Base-by-base conservation (phyloP, 2,888 invertebrate species). In the Caenorhabditis angaria region DNA sequence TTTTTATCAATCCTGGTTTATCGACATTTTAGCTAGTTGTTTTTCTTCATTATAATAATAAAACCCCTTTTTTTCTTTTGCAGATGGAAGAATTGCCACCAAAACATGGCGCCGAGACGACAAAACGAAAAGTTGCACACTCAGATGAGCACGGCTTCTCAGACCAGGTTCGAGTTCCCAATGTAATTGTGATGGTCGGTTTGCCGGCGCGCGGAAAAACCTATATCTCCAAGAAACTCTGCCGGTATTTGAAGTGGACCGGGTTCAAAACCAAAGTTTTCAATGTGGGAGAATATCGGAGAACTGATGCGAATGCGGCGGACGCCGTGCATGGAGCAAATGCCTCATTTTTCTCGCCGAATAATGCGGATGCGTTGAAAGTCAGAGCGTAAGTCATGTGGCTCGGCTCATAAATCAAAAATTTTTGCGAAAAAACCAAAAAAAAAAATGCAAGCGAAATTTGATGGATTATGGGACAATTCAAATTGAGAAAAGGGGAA, bases 111-210 rank as follows among this genome's bases (percentile, higher is more conserved):
- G 67, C 64, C 25, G 68, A 76, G 24, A 64, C 74, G 41, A 76
- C 76, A 22, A 78, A 78, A 53, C 61, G 78, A 53, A 76, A 74
- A 61, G 74, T 78, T 48, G 76, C 78, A 12, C 78, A 78, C 55
- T 70, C 68, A 12, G 69, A 75, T 59, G 74, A 78, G 62, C 74
- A 72, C 35, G 78, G 78, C 47, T 78, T 78, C 29, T 61, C 59
- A 76, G 86, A 86, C 51, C 86, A 86, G 70, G 85, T 86, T 12
- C 83, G 86, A n/a, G 82, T 87, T 27, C 95, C 95, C 0, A 95
- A 96, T 89, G 97, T 99, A 78, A 97, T 99, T 82, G 95, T 96
- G 0, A 96, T 97, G 96, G 99, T 99, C 54, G 99, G 99, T 1
- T 90, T 99, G 85, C 99, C 99, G 14, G 99, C 99, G 1, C 91